A percentile compares a stretch with the other conserved stretches of the same genome.
These are phyloP conservation scores for Desmophyllum pertusum DNA, from an alignment of 92 coral and sea anemone species.

Conservation along the genomic window DNA sequence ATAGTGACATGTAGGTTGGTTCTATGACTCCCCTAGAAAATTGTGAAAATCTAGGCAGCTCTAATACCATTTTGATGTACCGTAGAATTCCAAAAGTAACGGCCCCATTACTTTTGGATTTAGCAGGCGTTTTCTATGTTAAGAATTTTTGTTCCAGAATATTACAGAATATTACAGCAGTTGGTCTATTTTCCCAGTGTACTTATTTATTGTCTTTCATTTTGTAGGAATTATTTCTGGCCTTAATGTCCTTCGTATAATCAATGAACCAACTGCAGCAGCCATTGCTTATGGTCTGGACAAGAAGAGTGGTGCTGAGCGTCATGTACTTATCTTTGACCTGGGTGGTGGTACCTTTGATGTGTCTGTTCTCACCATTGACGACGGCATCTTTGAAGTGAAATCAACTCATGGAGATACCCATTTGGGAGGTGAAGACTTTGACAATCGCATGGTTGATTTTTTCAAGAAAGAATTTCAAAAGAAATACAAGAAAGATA, in stretches of 20 bases:
- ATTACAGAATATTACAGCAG: too few relatives aligned
- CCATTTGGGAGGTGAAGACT: slow-evolving; percentile 85
- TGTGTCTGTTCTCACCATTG: slow-evolving; percentile 78
- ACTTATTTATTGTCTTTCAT: background rate
- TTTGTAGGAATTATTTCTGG: slow-evolving; percentile 73
- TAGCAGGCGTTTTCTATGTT: too few relatives aligned
- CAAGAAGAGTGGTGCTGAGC: slow-evolving; percentile 62
- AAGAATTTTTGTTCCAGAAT: too few relatives aligned
- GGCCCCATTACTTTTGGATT: too few relatives aligned
- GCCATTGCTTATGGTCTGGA: slow-evolving; percentile 86
- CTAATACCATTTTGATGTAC: too few relatives aligned
- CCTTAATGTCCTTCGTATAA: slow-evolving; percentile 77
- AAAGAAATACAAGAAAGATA: slow-evolving; percentile 74
- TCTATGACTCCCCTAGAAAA: too few relatives aligned
- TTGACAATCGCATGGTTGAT: slow-evolving; percentile 74
- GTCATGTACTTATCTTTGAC: slow-evolving; percentile 79
- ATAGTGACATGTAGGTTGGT: too few relatives aligned
- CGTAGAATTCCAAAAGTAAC: too few relatives aligned
- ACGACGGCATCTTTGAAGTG: slow-evolving; percentile 87
- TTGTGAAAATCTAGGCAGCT: too few relatives aligned
- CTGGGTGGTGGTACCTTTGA: slow-evolving; percentile 86
- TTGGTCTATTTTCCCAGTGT: background rate
- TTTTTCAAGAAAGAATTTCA: slow-evolving; percentile 58
- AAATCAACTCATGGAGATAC: slow-evolving; percentile 80
- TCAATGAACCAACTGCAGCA: slow-evolving; percentile 87